Conservation (phyloP, 2,888 invertebrate genomes). For the Lymantria monacha region DNA sequence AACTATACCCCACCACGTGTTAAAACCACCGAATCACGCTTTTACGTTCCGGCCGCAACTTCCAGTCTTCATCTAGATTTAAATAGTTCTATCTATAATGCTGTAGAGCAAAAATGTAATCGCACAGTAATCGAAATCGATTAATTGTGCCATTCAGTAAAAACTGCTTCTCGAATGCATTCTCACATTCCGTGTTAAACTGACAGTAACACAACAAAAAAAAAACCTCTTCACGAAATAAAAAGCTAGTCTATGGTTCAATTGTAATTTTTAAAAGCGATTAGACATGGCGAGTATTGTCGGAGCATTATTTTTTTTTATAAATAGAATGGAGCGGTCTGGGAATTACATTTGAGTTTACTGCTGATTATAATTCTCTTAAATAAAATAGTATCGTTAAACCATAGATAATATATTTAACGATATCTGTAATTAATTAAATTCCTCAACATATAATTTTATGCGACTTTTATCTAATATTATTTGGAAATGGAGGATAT, state of each 20-base stretch:
- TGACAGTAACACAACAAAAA: not conserved
- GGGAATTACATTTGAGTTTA: too few relatives aligned
- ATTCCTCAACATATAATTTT: too few relatives aligned
- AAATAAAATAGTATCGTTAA: too few relatives aligned
- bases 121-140: slow-evolving; percentile 12
- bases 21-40: too few relatives aligned
- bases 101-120: not conserved
- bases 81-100: too few relatives aligned
- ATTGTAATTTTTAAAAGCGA: not conserved
- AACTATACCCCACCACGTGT: too few relatives aligned
- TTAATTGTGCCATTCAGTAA: slow-evolving; percentile 14
- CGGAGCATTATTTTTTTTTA: not conserved
- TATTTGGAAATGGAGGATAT: too few relatives aligned
- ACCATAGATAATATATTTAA: too few relatives aligned
- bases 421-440: too few relatives aligned
- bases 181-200: not conserved
- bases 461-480: too few relatives aligned
- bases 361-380: not conserved
- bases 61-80: too few relatives aligned
- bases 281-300: not conserved
- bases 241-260: not conserved
- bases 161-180: slow-evolving; percentile 1
- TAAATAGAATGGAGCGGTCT: not conserved
- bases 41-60: too few relatives aligned
- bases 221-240: not conserved